Evolutionary conservation across 2,113 vertebrate species (phyloP), one percentile per base, ranked within the genome.

Genomic region (Esox niger): DNA sequence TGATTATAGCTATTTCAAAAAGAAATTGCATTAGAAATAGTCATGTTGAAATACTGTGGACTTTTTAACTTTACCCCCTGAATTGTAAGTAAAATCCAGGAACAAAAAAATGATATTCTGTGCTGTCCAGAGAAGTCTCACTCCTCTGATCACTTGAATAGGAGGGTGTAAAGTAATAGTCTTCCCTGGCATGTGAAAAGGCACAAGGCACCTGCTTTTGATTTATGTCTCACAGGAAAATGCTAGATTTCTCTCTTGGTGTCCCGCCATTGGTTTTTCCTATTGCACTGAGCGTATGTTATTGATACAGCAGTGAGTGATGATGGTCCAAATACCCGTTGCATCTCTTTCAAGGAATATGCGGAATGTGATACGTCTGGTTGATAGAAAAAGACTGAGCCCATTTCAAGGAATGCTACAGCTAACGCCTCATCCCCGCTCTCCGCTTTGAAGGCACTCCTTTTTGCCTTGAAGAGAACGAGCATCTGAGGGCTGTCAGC

Each of bases 321-420:
- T 43, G 33, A 25, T 9, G 2, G 15, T 38, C 23, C 60, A 13
- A 15, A 11, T 35, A 8, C 60, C 32, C 23, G 23, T 35, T 38
- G 32, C 21, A 10, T 35, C 57, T 20, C 25, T 62, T 62, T 26
- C 35, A 27, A 63, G 62, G 35, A 27, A 63, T 21, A 62, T 30
- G 32, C 31, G 23, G 62, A 63, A 63, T 46, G 35, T 10, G 38
- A 63, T 46, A 29, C n/a, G n/a, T 4, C 13, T 25, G 26, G 13
- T 23, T 9, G 62, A 32, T 31, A 60, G 13, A 15, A 43, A 60
- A 17, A 60, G 8, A 21, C 1, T 8, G 27, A n/a, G 1, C 13
- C 29, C 9, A 30, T 60, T n/a, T 60, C 17, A 31, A 20, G 47
- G n/a, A 52, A 52, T 0, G n/a, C 20, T 21, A 52, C 17, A 52